A percentile compares a stretch with the other conserved stretches of the same genome.
Conservation (phyloP, 2,113 vertebrate genomes). For the Cygnus atratus region DNA sequence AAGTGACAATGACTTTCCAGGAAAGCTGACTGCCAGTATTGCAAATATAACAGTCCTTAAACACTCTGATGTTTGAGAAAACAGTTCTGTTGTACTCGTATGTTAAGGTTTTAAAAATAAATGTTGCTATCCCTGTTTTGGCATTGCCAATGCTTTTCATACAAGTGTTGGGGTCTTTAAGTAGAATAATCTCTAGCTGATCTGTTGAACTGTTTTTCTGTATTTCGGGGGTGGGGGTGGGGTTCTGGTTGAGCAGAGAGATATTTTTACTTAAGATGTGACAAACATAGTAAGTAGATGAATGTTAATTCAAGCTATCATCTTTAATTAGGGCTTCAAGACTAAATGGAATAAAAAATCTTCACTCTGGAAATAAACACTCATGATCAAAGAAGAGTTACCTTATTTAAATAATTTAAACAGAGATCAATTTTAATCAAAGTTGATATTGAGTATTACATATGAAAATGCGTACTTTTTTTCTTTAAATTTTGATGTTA, state of each 20-base stretch:
- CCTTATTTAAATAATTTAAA: slow-evolving; percentile 69
- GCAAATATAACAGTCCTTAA: neutral
- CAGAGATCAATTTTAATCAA: slow-evolving; percentile 62
- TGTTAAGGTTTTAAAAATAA: neutral
- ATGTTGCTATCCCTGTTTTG: neutral
- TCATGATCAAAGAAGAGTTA: slow-evolving; percentile 49
- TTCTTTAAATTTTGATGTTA: slow-evolving; percentile 11
- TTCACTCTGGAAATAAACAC: slow-evolving; percentile 39
- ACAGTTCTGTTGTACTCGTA: neutral
- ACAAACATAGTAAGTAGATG: slow-evolving; percentile 18
- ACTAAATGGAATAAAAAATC: neutral
- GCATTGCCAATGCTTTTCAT: neutral
- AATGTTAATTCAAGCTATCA: slow-evolving; percentile 45
- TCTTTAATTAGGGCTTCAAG: slow-evolving; percentile 53
- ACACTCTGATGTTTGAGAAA: neutral
- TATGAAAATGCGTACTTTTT: slow-evolving; percentile 22
- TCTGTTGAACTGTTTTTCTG: neutral
- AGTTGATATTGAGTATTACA: slow-evolving; percentile 45
- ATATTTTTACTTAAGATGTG: neutral
- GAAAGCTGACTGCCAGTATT: neutral
- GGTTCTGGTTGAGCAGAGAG: neutral
- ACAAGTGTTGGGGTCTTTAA: neutral
- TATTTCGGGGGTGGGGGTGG: neutral
- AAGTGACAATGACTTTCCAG: neutral
- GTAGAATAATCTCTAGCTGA: neutral